Conservation (phyloP, 2,797 vertebrate species). For the Syngnathus rostellatus region DNA sequence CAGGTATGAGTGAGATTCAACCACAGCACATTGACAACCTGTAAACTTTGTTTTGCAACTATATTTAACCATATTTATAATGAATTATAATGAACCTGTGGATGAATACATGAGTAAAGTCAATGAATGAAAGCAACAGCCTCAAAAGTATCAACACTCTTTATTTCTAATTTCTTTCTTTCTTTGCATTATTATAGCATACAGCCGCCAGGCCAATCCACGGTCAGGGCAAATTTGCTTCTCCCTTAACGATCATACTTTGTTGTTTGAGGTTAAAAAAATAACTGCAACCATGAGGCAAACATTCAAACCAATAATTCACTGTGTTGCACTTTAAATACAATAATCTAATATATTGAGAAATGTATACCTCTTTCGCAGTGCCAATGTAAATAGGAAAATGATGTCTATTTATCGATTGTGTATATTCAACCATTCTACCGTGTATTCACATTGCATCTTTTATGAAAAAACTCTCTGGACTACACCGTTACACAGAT, state of each 20-base stretch:
- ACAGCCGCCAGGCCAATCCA: background rate
- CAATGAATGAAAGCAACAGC: background rate
- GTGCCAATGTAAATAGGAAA: background rate
- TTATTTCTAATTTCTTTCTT: background rate
- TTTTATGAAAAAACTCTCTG: constrained; percentile 5
- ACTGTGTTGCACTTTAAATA: background rate
- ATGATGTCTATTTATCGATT: too few relatives aligned
- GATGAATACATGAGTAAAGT: background rate
- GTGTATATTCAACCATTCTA: background rate
- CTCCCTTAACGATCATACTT: too few relatives aligned
- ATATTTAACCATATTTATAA: background rate
- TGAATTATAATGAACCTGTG: background rate
- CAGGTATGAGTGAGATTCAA: background rate
- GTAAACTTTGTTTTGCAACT: background rate
- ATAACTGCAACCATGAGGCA: background rate
- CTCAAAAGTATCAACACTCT: background rate
- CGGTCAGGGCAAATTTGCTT: background rate
- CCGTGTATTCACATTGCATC: background rate
- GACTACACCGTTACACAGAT: constrained; percentile 21
- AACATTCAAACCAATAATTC: background rate
- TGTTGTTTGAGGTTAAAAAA: background rate
- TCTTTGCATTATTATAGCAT: background rate
- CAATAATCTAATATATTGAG: background rate
- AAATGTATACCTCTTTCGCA: background rate
- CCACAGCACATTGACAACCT: background rate